Evolutionary conservation across 2,113 vertebrate genomes (phyloP), one percentile per base, ranked within the genome.

Genomic region (Oophaga pumilio): DNA sequence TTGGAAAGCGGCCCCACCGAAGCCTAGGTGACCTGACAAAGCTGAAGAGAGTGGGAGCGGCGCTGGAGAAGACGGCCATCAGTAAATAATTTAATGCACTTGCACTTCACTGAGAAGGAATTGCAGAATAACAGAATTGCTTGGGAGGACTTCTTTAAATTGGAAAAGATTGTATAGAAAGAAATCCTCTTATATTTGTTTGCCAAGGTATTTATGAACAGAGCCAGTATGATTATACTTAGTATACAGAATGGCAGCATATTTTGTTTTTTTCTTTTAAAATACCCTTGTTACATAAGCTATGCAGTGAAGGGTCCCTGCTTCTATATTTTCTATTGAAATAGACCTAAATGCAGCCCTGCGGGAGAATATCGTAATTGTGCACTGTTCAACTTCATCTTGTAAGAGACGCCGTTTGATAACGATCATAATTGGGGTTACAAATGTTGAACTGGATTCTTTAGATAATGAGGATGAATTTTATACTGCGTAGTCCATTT

Each of bases 391-490:
- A 77, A 11, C 50, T 77, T 33, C 76, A 76, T 77, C 49, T 77
- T 76, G 1, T 53, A 53, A 14, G 50, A 53, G 8, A 3, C 20
- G 2, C 3, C 6, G n/a, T 24, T 49, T 76, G 28, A 76, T 50
- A 76, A 76, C 49, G 5, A 11, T 20, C n/a, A 77, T 77, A 77
- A 77, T 56, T 77, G 76, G 26, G 22, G 50, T 77, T 77, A 53
- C 11, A 1, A 77, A 24, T n/a, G 50, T 24, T 53, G 52, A 76
- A 77, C 22, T 22, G 11, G 5, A 53, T 53, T 49, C 22, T 53
- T 77, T 6, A 53, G 49, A 76, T 50, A 52, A 52, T 49, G n/a
- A n/a, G n/a, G 18, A 43, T 76, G 50, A 7, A 10, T 76, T 52
- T 76, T 52, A 26, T 52, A 50, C 74, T 52, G 74, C 50, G 13